A percentile compares a stretch with the other conserved stretches of the same genome.
These are phyloP conservation scores for Gambusia affinis DNA, from an alignment of 2,113 vertebrate species.

Conservation along the genomic window DNA sequence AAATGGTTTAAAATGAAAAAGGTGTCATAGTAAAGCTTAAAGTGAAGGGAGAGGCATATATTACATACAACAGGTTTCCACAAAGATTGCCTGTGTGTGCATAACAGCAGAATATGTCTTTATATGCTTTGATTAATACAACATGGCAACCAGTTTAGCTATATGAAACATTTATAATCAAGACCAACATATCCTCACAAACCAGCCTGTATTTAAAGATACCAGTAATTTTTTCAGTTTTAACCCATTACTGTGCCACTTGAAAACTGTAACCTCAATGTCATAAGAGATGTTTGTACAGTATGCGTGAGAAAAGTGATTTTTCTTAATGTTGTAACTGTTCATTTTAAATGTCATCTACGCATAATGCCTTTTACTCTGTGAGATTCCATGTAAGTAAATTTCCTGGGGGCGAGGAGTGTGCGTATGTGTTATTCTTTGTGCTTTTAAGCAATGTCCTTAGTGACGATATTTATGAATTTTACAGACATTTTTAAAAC, in stretches of 20 bases:
- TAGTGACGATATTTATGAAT: neutral
- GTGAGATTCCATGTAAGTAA: neutral
- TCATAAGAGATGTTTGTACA: neutral
- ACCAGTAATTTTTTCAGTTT: neutral
- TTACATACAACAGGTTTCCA: no score
- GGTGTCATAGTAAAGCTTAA: no score
- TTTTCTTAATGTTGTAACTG: neutral
- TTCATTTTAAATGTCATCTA: neutral
- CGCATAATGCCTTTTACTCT: neutral
- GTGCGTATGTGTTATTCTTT: neutral
- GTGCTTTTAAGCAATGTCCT: neutral
- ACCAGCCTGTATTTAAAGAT: neutral
- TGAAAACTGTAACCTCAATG: neutral
- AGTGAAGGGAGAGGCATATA: no score
- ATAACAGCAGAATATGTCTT: no score
- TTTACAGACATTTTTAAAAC: neutral
- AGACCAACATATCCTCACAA: no score
- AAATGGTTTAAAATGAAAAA: neutral
- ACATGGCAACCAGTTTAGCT: no score
- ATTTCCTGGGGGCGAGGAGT: no score
- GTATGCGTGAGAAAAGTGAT: neutral
- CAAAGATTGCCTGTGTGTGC: no score
- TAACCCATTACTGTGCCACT: neutral
- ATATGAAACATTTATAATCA: no score
- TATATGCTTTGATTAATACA: no score